Percentiles rank a stretch among this genome's conserved stretches.
Evolutionary conservation across 2,113 vertebrate genomes (phyloP).

Genomic region (Rattus rattus): DNA sequence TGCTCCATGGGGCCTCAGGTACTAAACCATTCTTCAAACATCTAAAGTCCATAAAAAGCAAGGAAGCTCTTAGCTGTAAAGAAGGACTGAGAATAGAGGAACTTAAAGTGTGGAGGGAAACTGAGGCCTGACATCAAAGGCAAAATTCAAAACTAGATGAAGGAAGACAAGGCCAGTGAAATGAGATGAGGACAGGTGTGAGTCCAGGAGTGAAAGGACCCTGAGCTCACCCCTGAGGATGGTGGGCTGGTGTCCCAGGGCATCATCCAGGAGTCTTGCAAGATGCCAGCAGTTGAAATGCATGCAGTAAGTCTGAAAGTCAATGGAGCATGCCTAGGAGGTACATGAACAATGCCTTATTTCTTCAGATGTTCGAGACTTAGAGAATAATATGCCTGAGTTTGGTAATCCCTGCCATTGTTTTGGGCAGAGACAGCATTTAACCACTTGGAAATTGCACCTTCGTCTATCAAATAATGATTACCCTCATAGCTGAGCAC

Average conservation of each 20-base stretch:
- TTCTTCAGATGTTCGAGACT: not conserved
- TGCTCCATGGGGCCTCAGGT: too few relatives aligned
- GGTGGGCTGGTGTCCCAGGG: not conserved
- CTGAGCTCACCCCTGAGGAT: not conserved
- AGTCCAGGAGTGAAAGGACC: not conserved
- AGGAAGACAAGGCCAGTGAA: not conserved
- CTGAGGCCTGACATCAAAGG: not conserved
- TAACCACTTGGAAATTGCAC: not conserved
- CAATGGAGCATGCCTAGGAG: not conserved
- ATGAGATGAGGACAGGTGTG: not conserved
- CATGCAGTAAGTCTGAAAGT: not conserved
- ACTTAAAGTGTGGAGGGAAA: not conserved
- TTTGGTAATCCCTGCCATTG: not conserved
- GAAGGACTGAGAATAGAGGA: not conserved
- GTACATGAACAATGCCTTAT: not conserved
- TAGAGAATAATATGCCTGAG: not conserved
- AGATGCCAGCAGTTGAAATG: not conserved
- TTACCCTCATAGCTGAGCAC: not conserved
- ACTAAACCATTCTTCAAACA: not conserved
- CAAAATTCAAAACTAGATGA: not conserved
- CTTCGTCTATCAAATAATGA: not conserved
- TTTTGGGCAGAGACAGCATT: not conserved
- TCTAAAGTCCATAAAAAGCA: not conserved
- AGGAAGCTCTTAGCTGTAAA: not conserved
- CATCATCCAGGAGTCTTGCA: not conserved